Base-by-base conservation (phyloP, 2,113 vertebrate genomes). In the Strix uralensis region DNA sequence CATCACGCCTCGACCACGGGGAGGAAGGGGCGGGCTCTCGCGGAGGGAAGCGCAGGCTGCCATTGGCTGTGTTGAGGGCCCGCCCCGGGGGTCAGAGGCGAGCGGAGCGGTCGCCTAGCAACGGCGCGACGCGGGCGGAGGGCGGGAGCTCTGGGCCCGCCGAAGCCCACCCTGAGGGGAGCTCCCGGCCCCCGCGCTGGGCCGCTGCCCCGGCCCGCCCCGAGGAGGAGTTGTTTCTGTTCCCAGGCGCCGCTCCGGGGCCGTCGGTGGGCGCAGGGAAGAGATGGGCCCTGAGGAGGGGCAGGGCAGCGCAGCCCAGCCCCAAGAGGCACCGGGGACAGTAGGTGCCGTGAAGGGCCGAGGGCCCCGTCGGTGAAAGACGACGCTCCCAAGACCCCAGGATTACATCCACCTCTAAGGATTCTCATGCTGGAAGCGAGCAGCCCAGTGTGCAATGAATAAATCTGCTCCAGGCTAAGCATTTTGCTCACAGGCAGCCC, bases 41-140 rank as follows among this genome's bases (percentile, higher is more conserved):
- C 16, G 7, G 9, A 3, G 0, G 0, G 0, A 3, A 13, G 7
- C 3, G 6, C 14, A 2, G 4, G 4, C 4, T 66, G 2, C 51
- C 54, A 95, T 92, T 97, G 94, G 95, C 82, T 84, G 57, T 0
- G 5, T 1, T 0, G 25, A 58, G 15, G 36, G 40, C 51, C 23
- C 61, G 32, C 77, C 86, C 23, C 2, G 0, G 21, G 8, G 58
- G 38, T 7, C 70, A 34, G 47, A 36, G 34, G 69, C 20, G 27
- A 69, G 62, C 5, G 15, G 29, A 5, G 32, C 52, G 3, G 70
- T 89, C 20, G 3, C 92, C 29, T 72, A 52, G 90, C 82, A 93
- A 91, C 84, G 11, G 38, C 23, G 38, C 11, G 46, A 59, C 67
- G 80, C 74, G 13, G 42, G 67, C 85, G 95, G 77, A 94, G 98